Evolutionary conservation across 2,888 invertebrate species (phyloP).

Genomic region (Candidula unifasciata): DNA sequence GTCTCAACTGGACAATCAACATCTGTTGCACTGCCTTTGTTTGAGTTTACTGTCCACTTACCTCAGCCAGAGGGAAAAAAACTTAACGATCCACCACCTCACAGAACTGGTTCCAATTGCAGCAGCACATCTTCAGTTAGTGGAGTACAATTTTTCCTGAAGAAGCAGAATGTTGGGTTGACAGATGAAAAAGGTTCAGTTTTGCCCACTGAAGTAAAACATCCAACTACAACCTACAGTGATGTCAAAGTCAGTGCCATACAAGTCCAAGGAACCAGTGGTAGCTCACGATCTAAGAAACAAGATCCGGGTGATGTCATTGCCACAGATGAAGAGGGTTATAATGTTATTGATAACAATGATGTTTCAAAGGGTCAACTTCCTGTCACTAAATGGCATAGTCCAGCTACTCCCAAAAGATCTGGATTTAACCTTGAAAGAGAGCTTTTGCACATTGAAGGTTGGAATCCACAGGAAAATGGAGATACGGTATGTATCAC

Average conservation of each 20-base stretch:
- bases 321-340: conserved; percentile 9
- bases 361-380: not conserved
- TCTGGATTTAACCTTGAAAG: conserved; percentile 3
- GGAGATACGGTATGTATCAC: conserved; percentile 21
- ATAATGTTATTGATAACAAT: conserved; percentile 21
- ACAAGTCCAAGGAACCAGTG: not conserved
- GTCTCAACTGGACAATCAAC: not conserved
- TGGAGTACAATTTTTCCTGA: not conserved
- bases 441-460: conserved; percentile 28
- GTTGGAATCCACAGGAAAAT: conserved; percentile 38
- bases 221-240: not conserved
- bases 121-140: not conserved
- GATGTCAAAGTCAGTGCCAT: not conserved
- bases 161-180: not conserved
- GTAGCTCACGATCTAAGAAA: not conserved
- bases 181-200: not conserved
- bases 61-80: conserved; percentile 6
- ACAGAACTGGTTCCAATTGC: not conserved
- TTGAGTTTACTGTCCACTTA: conserved; percentile 26
- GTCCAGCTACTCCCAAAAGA: conserved; percentile 1
- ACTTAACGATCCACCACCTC: not conserved
- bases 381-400: not conserved
- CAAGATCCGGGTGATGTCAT: not conserved
- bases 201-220: not conserved
- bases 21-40: not conserved